Conservation (phyloP, 2,797 vertebrate genomes). For the Myotis myotis region DNA sequence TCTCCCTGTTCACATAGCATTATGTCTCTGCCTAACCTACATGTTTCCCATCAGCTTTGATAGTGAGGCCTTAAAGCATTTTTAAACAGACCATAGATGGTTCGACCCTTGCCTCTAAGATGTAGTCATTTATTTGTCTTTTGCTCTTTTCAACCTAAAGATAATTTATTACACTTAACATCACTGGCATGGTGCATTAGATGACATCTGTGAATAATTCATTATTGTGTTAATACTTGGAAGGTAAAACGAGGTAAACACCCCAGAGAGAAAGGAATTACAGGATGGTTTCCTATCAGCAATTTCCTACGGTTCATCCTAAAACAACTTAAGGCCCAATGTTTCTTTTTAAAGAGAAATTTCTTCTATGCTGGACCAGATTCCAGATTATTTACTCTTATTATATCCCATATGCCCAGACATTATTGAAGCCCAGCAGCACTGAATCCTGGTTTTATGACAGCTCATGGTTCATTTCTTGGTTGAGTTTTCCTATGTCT, state of each 20-base stretch:
- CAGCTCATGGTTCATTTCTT: not conserved
- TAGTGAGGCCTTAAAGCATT: not conserved
- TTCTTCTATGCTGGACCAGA: not conserved
- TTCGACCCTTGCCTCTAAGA: not conserved
- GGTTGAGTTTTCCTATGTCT: slow-evolving; percentile 28
- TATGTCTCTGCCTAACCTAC: not conserved
- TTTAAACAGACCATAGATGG: not conserved
- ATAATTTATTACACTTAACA: not conserved
- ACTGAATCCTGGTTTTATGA: slow-evolving; percentile 24
- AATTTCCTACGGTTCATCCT: not conserved
- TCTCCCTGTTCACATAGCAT: not conserved
- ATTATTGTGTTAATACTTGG: not conserved
- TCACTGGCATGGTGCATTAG: not conserved
- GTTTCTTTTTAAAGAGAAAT: not conserved
- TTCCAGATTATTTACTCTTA: not conserved
- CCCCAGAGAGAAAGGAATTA: not conserved
- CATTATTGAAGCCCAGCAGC: not conserved
- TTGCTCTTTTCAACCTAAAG: not conserved
- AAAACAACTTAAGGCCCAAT: not conserved
- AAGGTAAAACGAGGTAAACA: not conserved
- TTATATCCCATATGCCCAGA: not conserved
- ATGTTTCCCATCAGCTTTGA: not conserved
- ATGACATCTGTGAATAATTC: not conserved
- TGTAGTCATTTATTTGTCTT: not conserved
- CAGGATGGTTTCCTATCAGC: not conserved